Base-by-base conservation (phyloP, 2,797 vertebrate genomes). In the Carapus acus region DNA sequence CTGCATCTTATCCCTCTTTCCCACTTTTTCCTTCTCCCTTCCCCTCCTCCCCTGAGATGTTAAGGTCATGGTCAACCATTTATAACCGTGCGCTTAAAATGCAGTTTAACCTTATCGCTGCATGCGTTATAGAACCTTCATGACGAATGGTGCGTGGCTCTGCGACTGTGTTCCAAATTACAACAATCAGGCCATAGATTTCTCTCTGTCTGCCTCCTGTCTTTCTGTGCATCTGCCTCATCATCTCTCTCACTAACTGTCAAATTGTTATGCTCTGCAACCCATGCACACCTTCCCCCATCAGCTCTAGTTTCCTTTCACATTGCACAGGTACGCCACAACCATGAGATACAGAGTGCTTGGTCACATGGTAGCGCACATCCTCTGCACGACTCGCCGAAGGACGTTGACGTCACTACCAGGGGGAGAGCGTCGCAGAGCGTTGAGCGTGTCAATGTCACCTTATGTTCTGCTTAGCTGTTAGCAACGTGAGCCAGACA, bases 71-170 rank as follows among this genome's bases (percentile, higher is more conserved):
- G 67, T 72, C 64, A 65, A 65, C 73, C 80, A 87, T 87, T 87
- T 83, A 83, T 85, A 86, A 85, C 80, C 68, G 75, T 76, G 74
- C 83, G 76, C 73, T 83, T 83, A 85, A 82, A 85, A 86, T 80
- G 76, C 74, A 77, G 70, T 73, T 84, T 84, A 84, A 77, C 83
- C 80, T 85, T 84, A 85, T 85, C 78, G 82, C 66, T 79, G 62
- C 66, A 72, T 81, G 78, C 73, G 85, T 86, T 78, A 86, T 78
- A 74, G 76, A 74, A 63, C 67, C 53, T 58, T 53, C 65, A 73
- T 84, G 79, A 83, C 70, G 70, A 74, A 84, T 81, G 62, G 67
- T 53, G 41, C 49, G 49, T 62, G 76, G 57, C 66, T 53, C 49
- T 61, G 13, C 31, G 33, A 22, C 50, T 64, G 48, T 39, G 40